These are phyloP conservation scores for Drosophila maculinotata DNA, from an alignment of 2,888 invertebrate genomes.

Conservation along the genomic window DNA sequence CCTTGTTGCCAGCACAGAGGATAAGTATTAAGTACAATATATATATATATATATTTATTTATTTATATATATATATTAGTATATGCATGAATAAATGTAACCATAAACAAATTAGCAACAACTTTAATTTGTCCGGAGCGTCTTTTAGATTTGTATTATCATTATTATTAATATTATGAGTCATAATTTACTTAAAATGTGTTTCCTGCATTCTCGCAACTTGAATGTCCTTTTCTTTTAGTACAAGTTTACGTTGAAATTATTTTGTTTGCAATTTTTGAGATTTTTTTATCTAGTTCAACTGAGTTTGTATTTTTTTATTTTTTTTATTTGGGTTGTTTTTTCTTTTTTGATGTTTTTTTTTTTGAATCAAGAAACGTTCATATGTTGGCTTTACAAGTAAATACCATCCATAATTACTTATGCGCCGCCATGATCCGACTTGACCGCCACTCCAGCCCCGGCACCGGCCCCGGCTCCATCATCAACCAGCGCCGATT, in stretches of 20 bases:
- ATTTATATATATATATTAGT: constrained; percentile 51
- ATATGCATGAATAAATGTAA: constrained; percentile 82
- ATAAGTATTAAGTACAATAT: constrained; percentile 43
- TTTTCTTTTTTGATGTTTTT: constrained; percentile 15
- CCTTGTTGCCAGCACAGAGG: constrained; percentile 63
- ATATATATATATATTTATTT: constrained; percentile 38
- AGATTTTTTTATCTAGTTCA: constrained; percentile 52
- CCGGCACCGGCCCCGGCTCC: constrained; percentile 60
- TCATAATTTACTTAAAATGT: constrained; percentile 59
- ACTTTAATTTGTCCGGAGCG: constrained; percentile 76
- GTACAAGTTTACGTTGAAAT: constrained; percentile 52
- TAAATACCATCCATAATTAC: constrained; percentile 48
- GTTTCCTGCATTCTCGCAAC: constrained; percentile 13
- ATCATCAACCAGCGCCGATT: constrained; percentile 79
- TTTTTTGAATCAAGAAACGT: constrained; percentile 51
- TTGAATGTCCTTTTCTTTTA: constrained; percentile 11
- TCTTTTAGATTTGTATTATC: constrained; percentile 57
- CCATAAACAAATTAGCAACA: constrained; percentile 83
- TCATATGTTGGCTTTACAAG: constrained; percentile 50
- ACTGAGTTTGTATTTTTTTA: constrained; percentile 52
- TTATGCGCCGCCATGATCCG: constrained; percentile 74
- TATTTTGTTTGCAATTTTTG: constrained; percentile 51
- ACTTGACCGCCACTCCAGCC: constrained; percentile 29
- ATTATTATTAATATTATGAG: constrained; percentile 60
- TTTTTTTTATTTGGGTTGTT: constrained; percentile 3